Evolutionary conservation across 1,140 invertebrate species (phyloP).

Genomic region (Drosophila lowei): DNA sequence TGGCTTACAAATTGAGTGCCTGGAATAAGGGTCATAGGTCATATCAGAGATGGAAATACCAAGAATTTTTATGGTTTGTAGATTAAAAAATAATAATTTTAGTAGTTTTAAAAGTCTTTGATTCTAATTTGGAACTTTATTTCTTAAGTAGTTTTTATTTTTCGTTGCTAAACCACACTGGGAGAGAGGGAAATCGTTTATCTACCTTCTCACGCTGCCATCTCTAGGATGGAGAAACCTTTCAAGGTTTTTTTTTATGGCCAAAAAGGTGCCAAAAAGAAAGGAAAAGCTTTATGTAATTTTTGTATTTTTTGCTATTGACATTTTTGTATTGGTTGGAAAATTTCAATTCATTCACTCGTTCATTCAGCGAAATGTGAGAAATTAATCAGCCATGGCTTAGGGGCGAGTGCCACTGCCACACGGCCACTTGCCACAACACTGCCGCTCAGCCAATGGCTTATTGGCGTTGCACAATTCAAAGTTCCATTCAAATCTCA

Average conservation of each 20-base stretch:
- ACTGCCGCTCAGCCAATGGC: constrained; percentile 55
- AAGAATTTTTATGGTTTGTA: neutral
- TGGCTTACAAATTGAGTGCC: constrained; percentile 11
- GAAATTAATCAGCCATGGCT: constrained; percentile 76
- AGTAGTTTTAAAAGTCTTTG: too few relatives aligned
- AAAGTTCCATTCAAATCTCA: constrained; percentile 73
- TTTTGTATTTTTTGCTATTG: constrained; percentile 58
- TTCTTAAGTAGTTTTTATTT: too few relatives aligned
- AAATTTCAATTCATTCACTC: constrained; percentile 38
- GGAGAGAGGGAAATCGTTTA: too few relatives aligned
- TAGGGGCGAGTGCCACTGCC: constrained; percentile 44
- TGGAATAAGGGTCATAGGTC: constrained; percentile 5
- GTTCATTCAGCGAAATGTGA: constrained; percentile 34
- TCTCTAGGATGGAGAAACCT: too few relatives aligned
- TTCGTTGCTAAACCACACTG: too few relatives aligned
- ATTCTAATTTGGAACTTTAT: too few relatives aligned
- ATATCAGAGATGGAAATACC: constrained; percentile 15
- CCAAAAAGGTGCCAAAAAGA: constrained; percentile 4
- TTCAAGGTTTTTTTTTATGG: constrained; percentile 2
- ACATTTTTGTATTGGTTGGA: constrained; percentile 56
- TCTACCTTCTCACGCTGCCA: too few relatives aligned
- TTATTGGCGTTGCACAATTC: constrained; percentile 57
- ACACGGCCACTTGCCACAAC: constrained; percentile 45
- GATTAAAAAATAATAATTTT: neutral
- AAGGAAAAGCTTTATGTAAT: constrained; percentile 44